Base-by-base conservation (phyloP, 2,888 invertebrate genomes). In the Leptinotarsa peninsularis region DNA sequence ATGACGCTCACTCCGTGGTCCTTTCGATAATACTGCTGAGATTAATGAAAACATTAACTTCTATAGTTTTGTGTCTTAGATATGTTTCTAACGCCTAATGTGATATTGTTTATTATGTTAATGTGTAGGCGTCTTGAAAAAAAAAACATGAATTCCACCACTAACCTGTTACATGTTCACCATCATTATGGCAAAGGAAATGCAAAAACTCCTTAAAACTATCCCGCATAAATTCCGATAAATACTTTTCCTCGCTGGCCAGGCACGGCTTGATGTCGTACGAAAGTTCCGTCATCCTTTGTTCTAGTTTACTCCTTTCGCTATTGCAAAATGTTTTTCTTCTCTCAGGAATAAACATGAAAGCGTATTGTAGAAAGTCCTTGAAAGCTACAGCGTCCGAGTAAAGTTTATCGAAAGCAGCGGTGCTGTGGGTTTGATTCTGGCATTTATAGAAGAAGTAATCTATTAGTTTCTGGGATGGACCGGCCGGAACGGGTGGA, bases 181-280 rank as follows among this genome's bases (percentile, higher is more conserved):
- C 81, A 23, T 79, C 43, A 14, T 80, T 76, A 66, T 79, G 79
- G 52, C 82, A 82, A 66, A 82, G 60, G 18, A 82, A 82, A 23
- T 81, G 77, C 50, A 81, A 56, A 67, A 81, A 78, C 68, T 79
- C 79, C 21, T 76, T 72, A 49, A 78, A 76, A 66, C 75, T 78
- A 2, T 67, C 66, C 21, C 77, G 63, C 2, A 82, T 13, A 52
- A 79, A 82, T 49, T 76, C 63, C 7, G 79, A 72, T 50, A 82
- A 60, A 67, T 74, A 81, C 52, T 78, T 72, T 49, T 82, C 82
- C n/a, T 79, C 69, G 3, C 60, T 21, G 0, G 75, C 33, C 49
- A 82, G 63, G 50, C 82, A 82, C 0, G 76, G 73, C 50, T 60
- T 71, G 72, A 82, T 52, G 43, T 80, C 76, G 21, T 72, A 63